Base-by-base conservation (phyloP, 2,888 invertebrate genomes). In the Cerastis rubricosa region DNA sequence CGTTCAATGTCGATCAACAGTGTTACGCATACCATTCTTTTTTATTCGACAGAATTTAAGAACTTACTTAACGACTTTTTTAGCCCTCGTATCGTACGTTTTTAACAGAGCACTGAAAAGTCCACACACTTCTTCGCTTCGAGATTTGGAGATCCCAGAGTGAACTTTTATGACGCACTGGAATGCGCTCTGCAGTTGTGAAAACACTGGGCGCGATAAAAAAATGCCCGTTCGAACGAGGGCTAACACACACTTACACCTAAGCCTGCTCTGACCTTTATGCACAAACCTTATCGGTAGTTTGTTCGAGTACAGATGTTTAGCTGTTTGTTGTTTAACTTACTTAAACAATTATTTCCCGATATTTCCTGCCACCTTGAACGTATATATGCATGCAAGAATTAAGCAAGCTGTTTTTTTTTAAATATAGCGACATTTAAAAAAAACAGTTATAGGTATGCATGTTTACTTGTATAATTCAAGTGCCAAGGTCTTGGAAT, bases 321-420 rank as follows among this genome's bases (percentile, higher is more conserved):
- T 54, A 45, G 47, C 25, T 25, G 45, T 63, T 47, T 66, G 47
- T 29, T 40, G 68, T n/a, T 17, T 43, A 49, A 61, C 19, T 11
- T 25, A 66, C 19, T 17, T 43, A 57, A 54, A 78, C 49, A 61
- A 61, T 71, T 57, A 43, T 61, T 65, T 65, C 65, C 45, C 72
- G 35, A 69, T 47, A 70, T 80, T 84, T 80, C 29, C 81, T 47
- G 14, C 47, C 35, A 19, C 81, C 85, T 70, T 81, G 74, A 70
- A 63, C 63, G 19, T 57, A 57, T 47, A 66, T 25, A 22, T 80
- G 47, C 67, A 66, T 85, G 85, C 57, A n/a, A 68, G 22, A 19
- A 59, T 68, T 22, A 19, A 80, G 54, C 81, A 70, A 45, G 57
- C 29, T 51, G 9, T 54, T 35, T 4, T 47, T 57, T 77, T 67